Evolutionary conservation across 2,113 vertebrate genomes (phyloP).

Genomic region (Thalassarche chlororhynchos): DNA sequence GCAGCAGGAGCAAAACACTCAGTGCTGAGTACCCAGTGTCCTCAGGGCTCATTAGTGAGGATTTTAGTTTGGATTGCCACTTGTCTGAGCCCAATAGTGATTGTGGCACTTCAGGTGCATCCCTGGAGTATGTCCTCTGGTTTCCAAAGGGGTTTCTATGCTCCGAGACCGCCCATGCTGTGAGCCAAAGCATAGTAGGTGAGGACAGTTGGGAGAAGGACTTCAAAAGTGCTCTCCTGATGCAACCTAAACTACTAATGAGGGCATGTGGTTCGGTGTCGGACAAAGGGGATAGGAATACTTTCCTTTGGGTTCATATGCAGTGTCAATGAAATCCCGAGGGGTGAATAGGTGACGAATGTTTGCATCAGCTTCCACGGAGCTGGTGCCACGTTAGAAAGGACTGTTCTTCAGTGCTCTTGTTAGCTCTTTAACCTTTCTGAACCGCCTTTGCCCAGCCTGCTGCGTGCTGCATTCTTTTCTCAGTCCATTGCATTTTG

Average conservation of each 20-base stretch:
- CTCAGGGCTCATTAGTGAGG: not conserved
- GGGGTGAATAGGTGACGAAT: not conserved
- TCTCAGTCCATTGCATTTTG: constrained; percentile 42
- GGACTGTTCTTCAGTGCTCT: constrained; percentile 4
- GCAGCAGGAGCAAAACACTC: not conserved
- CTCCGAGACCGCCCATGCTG: not conserved
- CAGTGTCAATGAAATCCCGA: not conserved
- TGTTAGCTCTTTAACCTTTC: constrained; percentile 28
- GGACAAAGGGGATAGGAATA: not conserved
- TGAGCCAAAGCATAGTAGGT: accelerated
- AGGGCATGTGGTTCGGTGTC: not conserved
- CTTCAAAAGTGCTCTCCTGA: not conserved
- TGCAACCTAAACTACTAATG: not conserved
- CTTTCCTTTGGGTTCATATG: not conserved
- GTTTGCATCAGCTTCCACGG: not conserved
- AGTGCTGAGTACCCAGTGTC: accelerated
- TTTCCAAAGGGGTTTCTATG: not conserved
- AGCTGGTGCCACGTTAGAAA: not conserved
- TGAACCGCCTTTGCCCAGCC: constrained; percentile 34
- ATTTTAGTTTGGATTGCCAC: not conserved
- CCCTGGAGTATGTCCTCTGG: not conserved
- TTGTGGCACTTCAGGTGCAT: not conserved
- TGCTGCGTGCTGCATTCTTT: constrained; percentile 54
- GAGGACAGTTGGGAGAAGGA: not conserved
- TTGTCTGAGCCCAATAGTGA: not conserved